Evolutionary conservation across 2,797 vertebrate genomes (phyloP).

Genomic region (Xenopus petersii): DNA sequence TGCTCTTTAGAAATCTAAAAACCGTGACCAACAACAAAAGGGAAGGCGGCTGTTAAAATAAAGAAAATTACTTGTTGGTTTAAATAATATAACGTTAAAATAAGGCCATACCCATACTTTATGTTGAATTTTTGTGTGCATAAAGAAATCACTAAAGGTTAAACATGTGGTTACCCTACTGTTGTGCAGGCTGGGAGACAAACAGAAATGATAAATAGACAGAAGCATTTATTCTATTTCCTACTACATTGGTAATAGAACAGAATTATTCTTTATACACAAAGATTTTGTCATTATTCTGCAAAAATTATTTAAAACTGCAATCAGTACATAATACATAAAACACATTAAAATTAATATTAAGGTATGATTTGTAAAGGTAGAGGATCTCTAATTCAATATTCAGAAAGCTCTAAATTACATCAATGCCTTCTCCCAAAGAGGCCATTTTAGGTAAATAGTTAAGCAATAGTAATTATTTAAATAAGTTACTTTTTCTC

Average conservation of each 20-base stretch:
- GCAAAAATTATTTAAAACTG: no score
- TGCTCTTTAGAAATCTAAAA: neutral
- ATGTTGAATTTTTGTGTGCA: neutral
- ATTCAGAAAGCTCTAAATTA: no score
- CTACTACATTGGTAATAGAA: neutral
- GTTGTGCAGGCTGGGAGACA: neutral
- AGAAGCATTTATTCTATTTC: neutral
- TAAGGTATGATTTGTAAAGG: no score
- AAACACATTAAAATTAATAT: no score
- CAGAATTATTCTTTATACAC: no score
- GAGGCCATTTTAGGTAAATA: no score
- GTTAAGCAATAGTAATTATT: no score
- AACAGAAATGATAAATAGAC: neutral
- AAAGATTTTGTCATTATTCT: no score
- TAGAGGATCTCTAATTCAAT: no score
- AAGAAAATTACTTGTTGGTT: neutral
- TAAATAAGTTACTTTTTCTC: no score
- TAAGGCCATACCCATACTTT: neutral
- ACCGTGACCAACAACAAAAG: constrained; percentile 3
- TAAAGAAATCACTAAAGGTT: neutral
- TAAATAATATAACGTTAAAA: neutral
- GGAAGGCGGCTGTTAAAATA: neutral
- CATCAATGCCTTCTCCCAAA: no score
- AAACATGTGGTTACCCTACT: neutral
- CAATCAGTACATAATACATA: no score